A percentile compares a stretch with the other conserved stretches of the same genome.
Conservation (phyloP, 2,113 vertebrate genomes). For the Malaclemys terrapin region DNA sequence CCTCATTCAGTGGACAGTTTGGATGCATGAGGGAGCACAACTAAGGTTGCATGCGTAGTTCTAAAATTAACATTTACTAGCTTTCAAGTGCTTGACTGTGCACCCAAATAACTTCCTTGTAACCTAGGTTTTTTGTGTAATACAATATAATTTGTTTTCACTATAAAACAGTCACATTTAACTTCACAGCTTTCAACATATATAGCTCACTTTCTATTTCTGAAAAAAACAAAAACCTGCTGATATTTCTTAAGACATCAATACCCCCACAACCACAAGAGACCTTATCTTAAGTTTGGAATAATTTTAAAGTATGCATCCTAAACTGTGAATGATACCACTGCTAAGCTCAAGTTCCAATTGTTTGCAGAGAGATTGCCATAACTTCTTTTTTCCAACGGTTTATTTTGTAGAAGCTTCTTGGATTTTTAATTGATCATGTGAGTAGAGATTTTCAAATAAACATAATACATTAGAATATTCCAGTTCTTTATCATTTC, state of each 20-base stretch:
- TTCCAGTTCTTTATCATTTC: conserved; percentile 8
- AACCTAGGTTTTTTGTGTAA: background rate
- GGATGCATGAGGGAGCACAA: background rate
- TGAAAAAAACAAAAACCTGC: background rate
- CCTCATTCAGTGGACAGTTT: background rate
- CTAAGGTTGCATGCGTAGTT: background rate
- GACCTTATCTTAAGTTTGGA: conserved; percentile 19
- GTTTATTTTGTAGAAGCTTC: conserved; percentile 6
- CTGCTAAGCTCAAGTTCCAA: background rate
- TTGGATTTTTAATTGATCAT: background rate
- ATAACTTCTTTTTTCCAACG: conserved; percentile 28
- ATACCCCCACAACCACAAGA: background rate
- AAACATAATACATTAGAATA: conserved; percentile 32
- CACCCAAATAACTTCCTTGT: background rate
- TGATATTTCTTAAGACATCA: conserved; percentile 22
- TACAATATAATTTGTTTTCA: background rate
- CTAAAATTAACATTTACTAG: background rate
- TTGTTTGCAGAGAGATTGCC: background rate
- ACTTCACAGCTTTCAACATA: background rate
- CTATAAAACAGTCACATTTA: background rate
- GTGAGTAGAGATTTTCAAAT: conserved; percentile 36
- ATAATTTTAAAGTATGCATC: conserved; percentile 42
- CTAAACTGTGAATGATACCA: conserved; percentile 7
- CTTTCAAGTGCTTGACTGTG: background rate
- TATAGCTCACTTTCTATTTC: background rate